These are phyloP conservation scores for Charina bottae DNA, from an alignment of 2,113 vertebrate genomes.

Conservation along the genomic window DNA sequence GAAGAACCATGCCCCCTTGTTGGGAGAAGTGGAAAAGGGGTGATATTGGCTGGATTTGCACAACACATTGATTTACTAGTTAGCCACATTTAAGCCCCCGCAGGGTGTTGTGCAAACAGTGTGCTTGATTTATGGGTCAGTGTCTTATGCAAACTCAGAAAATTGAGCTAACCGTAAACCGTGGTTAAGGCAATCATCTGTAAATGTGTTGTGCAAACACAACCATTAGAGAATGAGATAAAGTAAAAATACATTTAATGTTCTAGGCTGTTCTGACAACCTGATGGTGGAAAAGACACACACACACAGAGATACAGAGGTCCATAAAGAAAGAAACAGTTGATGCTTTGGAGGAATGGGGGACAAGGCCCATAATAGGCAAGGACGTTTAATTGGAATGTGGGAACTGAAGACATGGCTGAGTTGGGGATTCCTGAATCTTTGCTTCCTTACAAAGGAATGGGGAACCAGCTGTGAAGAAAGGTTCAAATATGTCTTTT, in stretches of 20 bases:
- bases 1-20: background rate
- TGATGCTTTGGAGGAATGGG: background rate
- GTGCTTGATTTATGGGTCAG: background rate
- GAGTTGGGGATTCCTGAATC: background rate
- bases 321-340: background rate
- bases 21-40: background rate
- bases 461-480: background rate
- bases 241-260: background rate
- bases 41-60: background rate
- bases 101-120: background rate
- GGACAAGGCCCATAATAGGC: background rate
- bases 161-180: background rate
- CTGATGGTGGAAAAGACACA: no score
- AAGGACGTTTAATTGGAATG: background rate
- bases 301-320: background rate
- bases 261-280: background rate
- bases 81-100: background rate
- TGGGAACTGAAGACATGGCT: background rate
- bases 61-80: background rate
- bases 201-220: background rate
- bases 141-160: background rate
- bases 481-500: background rate
- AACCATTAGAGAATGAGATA: background rate
- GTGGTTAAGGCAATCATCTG: background rate
- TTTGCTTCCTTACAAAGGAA: background rate